These are phyloP conservation scores for Philaethria dido DNA, from an alignment of 2,888 invertebrate genomes.

Conservation along the genomic window DNA sequence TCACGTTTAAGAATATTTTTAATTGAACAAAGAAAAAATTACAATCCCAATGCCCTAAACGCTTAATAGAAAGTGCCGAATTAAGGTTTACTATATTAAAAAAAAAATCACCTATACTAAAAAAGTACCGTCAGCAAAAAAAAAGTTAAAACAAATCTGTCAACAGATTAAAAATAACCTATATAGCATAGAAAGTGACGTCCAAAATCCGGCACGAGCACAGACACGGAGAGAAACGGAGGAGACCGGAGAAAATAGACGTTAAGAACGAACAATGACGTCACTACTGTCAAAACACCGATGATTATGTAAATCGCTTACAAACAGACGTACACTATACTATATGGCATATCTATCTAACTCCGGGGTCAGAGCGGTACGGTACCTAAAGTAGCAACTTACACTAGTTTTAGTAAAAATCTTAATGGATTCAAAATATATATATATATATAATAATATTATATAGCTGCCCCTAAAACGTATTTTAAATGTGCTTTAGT, in stretches of 20 bases:
- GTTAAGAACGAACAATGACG: conserved; percentile 38
- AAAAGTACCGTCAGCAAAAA: conserved; percentile 14
- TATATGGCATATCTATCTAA: conserved; percentile 78
- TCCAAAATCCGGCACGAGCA: conserved; percentile 15
- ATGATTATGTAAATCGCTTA: conserved; percentile 79
- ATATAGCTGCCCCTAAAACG: conserved; percentile 73
- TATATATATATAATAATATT: conserved; percentile 53
- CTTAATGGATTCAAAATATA: conserved; percentile 83
- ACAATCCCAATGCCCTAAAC: conserved; percentile 20
- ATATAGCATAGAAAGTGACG: background rate
- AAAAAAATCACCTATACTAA: background rate
- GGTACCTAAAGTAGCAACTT: conserved; percentile 69
- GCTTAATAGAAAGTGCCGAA: conserved; percentile 20
- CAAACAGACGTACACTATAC: conserved; percentile 61
- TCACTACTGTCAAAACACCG: conserved; percentile 55
- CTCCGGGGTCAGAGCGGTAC: conserved; percentile 48
- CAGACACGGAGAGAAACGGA: background rate
- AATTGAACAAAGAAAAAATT: conserved; percentile 20
- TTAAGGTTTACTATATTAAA: conserved; percentile 8
- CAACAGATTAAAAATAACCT: conserved; percentile 12
- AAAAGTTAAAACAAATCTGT: conserved; percentile 6
- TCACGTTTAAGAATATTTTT: conserved; percentile 28
- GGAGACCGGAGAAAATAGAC: background rate
- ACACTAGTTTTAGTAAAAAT: conserved; percentile 82
- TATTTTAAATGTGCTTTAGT: conserved; percentile 68